phyloP scores from a whole-genome alignment of 2,113 vertebrate species.

The Chaetodon trifascialis region DNA sequence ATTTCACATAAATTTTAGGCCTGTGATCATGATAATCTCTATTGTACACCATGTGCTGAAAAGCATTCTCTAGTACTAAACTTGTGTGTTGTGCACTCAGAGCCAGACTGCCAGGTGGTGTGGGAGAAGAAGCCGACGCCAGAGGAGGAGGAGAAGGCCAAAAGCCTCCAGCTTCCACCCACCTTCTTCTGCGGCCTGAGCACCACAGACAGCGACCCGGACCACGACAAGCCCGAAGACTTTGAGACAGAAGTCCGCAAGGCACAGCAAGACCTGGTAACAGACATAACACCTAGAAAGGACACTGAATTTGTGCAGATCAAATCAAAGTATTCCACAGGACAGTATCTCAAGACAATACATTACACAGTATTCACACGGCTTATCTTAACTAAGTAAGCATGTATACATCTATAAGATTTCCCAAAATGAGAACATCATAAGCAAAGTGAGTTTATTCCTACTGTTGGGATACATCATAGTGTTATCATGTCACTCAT shows the following conservation, averaged over 20 bases:
- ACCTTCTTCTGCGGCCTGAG: slow-evolving; percentile 88
- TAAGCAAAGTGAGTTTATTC: neutral
- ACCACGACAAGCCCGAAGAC: slow-evolving; percentile 86
- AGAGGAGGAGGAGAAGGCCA: slow-evolving; percentile 88
- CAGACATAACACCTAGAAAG: neutral
- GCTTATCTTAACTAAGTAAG: neutral
- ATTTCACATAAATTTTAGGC: neutral
- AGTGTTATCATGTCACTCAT: neutral
- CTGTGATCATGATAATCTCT: neutral
- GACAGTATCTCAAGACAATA: no score
- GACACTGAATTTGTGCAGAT: neutral
- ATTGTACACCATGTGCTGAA: no score
- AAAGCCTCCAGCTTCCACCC: slow-evolving; percentile 86
- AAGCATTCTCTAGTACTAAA: neutral
- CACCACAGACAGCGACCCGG: slow-evolving; percentile 86
- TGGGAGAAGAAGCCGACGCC: slow-evolving; percentile 89
- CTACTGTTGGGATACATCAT: neutral
- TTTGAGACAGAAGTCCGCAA: slow-evolving; percentile 87
- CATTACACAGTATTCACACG: neutral
- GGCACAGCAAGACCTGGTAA: slow-evolving; percentile 86
- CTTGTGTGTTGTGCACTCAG: slow-evolving; percentile 47
- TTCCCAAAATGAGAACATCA: neutral
- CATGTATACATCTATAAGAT: neutral
- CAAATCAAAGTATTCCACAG: neutral
- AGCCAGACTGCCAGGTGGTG: slow-evolving; percentile 85